phyloP scores from a whole-genome alignment of 2,888 invertebrate species.

The Agriopis leucophaearia region DNA sequence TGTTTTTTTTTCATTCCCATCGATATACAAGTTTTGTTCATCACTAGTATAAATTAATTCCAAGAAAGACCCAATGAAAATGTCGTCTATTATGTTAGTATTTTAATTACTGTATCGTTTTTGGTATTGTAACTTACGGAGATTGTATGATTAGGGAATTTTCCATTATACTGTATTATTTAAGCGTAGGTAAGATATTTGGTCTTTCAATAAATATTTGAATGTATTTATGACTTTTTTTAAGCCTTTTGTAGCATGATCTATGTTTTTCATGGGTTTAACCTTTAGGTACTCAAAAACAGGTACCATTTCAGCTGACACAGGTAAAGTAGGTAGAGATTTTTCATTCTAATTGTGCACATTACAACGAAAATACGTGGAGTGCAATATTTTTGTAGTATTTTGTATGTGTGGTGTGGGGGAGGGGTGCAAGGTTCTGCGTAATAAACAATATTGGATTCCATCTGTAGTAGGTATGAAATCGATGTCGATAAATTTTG shows the following conservation, averaged over 20 bases:
- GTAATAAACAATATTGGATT: too few relatives aligned
- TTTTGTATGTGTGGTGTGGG: too few relatives aligned
- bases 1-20: too few relatives aligned
- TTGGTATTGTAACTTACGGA: slow-evolving; percentile 3
- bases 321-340: too few relatives aligned
- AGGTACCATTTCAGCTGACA: too few relatives aligned
- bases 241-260: background rate
- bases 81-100: slow-evolving; percentile 10
- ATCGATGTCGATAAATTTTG: too few relatives aligned
- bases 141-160: slow-evolving; percentile 30
- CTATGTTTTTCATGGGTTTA: background rate
- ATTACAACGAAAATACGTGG: too few relatives aligned
- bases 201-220: slow-evolving; percentile 31
- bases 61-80: slow-evolving; percentile 5
- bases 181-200: slow-evolving; percentile 34
- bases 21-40: background rate
- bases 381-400: too few relatives aligned
- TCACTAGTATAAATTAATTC: background rate
- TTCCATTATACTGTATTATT: slow-evolving; percentile 33
- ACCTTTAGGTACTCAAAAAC: too few relatives aligned
- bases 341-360: too few relatives aligned
- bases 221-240: slow-evolving; percentile 4
- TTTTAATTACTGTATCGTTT: slow-evolving; percentile 9
- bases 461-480: too few relatives aligned
- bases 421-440: too few relatives aligned